These are phyloP conservation scores for Sebastes elongatus DNA, from an alignment of 2,797 vertebrate species.

Conservation along the genomic window DNA sequence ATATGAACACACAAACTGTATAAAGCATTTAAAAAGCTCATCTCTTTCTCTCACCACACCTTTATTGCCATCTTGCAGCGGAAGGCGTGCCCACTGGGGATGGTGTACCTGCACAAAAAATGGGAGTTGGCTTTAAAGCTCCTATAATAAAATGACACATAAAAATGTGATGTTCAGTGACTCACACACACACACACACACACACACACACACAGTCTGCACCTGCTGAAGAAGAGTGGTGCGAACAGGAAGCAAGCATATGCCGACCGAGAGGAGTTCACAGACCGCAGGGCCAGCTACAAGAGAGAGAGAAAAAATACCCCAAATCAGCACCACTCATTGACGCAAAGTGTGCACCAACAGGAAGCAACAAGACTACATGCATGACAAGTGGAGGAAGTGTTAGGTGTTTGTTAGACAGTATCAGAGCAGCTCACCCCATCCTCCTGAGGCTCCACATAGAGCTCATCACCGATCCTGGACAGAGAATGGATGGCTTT, in stretches of 20 bases:
- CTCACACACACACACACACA: not conserved
- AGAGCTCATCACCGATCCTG: conserved; percentile 84
- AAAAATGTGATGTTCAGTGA: not conserved
- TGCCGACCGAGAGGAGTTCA: conserved; percentile 93
- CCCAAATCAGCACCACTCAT: conserved; percentile 14
- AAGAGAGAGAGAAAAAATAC: conserved; percentile 9
- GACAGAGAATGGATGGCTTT: conserved; percentile 86
- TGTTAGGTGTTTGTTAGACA: not conserved
- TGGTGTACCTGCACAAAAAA: conserved; percentile 87
- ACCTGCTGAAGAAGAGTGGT: conserved; percentile 93
- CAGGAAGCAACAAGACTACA: conserved; percentile 47
- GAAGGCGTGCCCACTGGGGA: conserved; percentile 56
- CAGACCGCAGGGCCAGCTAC: conserved; percentile 89
- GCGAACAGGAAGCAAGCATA: conserved; percentile 93
- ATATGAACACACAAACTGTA: not conserved
- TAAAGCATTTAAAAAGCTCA: not conserved
- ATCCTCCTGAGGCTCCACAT: conserved; percentile 81
- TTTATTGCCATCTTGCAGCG: conserved; percentile 95
- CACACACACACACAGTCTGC: conserved; percentile 42
- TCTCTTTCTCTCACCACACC: conserved; percentile 72
- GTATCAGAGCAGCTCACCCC: conserved; percentile 73
- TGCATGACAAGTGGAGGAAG: conserved; percentile 47
- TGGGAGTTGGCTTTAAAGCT: conserved; percentile 19
- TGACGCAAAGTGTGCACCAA: conserved; percentile 35
- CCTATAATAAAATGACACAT: not conserved